phyloP scores from a whole-genome alignment of 2,113 vertebrate species.

The Charina bottae region DNA sequence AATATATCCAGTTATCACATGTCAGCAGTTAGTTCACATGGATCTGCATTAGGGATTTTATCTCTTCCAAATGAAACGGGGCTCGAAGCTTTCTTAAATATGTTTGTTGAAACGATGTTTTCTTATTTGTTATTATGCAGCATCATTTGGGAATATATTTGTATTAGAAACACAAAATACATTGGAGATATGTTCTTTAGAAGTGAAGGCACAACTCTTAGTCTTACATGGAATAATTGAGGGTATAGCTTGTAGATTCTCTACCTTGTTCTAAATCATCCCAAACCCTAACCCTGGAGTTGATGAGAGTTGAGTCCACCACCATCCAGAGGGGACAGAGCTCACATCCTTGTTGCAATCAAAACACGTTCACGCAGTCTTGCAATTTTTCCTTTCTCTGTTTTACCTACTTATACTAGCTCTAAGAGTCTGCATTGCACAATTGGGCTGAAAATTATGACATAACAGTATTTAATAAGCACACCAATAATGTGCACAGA shows the following conservation, averaged over 20 bases:
- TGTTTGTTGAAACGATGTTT: not conserved
- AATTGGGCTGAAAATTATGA: not conserved
- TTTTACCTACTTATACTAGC: not conserved
- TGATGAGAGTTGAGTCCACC: not conserved
- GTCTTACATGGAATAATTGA: not conserved
- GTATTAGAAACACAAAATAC: not conserved
- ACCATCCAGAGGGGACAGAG: not conserved
- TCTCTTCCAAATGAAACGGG: not conserved
- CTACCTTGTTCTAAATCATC: not conserved
- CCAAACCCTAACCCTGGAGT: not conserved
- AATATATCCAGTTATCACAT: too few relatives aligned
- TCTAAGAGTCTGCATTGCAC: not conserved
- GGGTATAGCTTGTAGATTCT: not conserved
- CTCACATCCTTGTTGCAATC: not conserved
- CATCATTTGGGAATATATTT: not conserved
- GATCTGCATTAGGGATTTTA: too few relatives aligned
- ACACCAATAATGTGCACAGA: not conserved
- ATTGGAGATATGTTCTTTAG: not conserved
- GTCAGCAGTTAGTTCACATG: too few relatives aligned
- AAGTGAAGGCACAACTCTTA: not conserved
- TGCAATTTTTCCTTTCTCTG: not conserved
- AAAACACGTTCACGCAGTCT: not conserved
- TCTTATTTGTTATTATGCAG: not conserved
- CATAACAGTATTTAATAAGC: not conserved
- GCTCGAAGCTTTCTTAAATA: not conserved